Percentiles rank a stretch among this genome's conserved stretches.
Evolutionary conservation across 2,888 invertebrate genomes (phyloP).

Genomic region (Drosophila silvestris): DNA sequence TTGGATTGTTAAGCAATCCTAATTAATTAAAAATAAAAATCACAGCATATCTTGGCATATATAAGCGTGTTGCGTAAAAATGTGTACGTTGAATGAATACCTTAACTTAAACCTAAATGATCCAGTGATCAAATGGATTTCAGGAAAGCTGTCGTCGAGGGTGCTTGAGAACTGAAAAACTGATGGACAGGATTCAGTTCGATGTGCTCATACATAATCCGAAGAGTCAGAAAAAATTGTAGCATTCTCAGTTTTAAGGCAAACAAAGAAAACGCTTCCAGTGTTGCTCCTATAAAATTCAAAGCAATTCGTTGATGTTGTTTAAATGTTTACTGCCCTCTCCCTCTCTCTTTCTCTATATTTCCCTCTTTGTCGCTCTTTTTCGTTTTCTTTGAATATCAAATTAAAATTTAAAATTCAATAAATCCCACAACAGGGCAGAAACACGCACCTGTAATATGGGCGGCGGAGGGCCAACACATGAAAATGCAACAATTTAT

Average conservation of each 20-base stretch:
- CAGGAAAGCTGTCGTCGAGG: background rate
- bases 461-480: constrained; percentile 34
- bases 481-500: constrained; percentile 81
- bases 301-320: constrained; percentile 18
- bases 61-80: background rate
- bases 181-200: background rate
- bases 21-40: background rate
- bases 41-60: background rate
- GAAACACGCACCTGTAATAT: constrained; percentile 45
- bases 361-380: background rate
- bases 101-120: background rate
- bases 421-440: constrained; percentile 64
- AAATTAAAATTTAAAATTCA: constrained; percentile 80
- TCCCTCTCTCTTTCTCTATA: background rate
- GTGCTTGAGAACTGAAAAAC: background rate
- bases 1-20: background rate
- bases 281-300: constrained; percentile 11
- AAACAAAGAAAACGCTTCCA: background rate
- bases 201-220: background rate
- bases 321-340: constrained; percentile 6
- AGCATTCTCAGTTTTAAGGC: background rate
- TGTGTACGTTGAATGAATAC: background rate
- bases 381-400: constrained; percentile 46
- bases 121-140: background rate
- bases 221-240: background rate